Evolutionary conservation across 2,113 vertebrate genomes (phyloP), one percentile per base, ranked within the genome.

Genomic region (Sciurus niger): DNA sequence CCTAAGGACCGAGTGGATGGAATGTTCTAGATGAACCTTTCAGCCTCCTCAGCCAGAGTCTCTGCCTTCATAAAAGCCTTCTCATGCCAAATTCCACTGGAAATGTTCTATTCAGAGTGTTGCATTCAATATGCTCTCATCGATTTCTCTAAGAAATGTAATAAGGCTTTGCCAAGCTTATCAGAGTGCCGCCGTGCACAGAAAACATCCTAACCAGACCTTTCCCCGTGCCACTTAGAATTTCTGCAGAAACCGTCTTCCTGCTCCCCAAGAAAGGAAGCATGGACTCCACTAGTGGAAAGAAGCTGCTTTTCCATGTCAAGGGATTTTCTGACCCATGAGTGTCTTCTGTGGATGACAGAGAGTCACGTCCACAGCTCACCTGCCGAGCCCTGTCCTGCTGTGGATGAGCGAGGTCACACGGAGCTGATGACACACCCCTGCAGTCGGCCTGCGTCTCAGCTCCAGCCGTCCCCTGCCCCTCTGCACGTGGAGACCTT

Each of bases 141-240:
- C 91, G 94, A 97, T 94, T 94, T 94, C 92, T 77, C 72, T 82
- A 82, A 83, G 94, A 78, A 96, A 94, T 60, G 55, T 65, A 96
- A 93, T 53, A 53, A 85, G 68, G 53, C 70, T 88, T 94, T 51
- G 37, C 32, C 85, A 78, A 74, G 55, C 53, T 34, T 96, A 93
- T 20, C 53, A 87, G 77, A 77, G 60, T 32, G n/a, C 40, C 24
- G 32, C 22, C 48, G 13, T 40, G 18, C 63, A 88, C 9, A 14
- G 60, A 32, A 84, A 90, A 37, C 17, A 83, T 4, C 20, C 32
- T 8, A 58, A 53, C 30, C 58, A 48, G 67, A 51, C 37, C 25
- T 84, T 48, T 25, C 58, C 30, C 37, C 20, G 8, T 3, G 46
- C 10, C 79, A 30, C n/a, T 83, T 40, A 60, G 48, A 60, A 40